Base-by-base conservation (phyloP, 2,888 invertebrate species). In the Drosophila formosana region DNA sequence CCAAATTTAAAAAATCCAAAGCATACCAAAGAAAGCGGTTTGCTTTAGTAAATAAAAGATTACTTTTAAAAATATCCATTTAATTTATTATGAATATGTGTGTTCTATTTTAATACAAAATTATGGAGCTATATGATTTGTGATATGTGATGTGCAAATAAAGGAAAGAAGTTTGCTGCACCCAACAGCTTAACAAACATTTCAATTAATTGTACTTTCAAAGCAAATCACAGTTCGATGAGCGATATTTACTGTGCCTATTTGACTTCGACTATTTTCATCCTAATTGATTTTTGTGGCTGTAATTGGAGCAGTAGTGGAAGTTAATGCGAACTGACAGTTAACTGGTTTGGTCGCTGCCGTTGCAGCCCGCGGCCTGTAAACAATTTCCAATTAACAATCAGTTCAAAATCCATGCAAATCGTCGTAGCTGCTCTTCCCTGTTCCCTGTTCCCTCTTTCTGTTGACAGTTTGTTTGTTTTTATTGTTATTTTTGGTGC, bases 301-400 rank as follows among this genome's bases (percentile, higher is more conserved):
- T 43, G 25, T 56, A 56, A 56, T 45, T 45, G 13, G 32, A 56
- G n/a, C 23, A 32, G 37, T 39, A 32, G n/a, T 55, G 34, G 51
- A 39, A 46, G 52, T 30, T 30, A 30, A 6, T 32, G 39, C 41
- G 30, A 58, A 63, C 56, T 46, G 45, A 28, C 61, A 50, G 43
- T 66, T 62, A 61, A 77, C 58, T 37, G 57, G 37, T 53, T 58
- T 32, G 58, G 49, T 41, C 52, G 65, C 56, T 50, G 60, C 61
- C 62, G 65, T 61, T 58, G 34, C 34, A n/a, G 73, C 85, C 55
- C 60, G 78, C 63, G 74, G 88, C 66, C 52, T 61, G 86, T 80
- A 88, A 88, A 83, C 88, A 85, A 65, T 70, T 83, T 86, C 51
- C 83, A 82, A 80, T 81, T 84, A 73, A 72, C 83, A 82, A 82